Base-by-base conservation (phyloP, 2,797 vertebrate genomes). In the Vespertilio murinus region DNA sequence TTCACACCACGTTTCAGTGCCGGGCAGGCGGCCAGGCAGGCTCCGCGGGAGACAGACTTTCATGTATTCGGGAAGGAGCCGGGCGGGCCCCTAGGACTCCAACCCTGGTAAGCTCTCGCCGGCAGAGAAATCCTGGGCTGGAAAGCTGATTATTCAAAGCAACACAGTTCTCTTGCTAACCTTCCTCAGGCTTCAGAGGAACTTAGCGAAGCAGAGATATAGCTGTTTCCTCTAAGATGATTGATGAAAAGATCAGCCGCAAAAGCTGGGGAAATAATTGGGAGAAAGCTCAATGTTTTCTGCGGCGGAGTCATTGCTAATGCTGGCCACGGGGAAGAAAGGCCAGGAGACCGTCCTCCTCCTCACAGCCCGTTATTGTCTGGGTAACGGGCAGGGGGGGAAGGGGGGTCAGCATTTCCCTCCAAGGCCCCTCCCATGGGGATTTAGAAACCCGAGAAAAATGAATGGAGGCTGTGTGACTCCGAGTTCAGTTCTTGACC, bases 141-240 rank as follows among this genome's bases (percentile, higher is more conserved):
- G 17, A 82, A 77, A 91, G 69, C 25, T 70, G 30, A 92, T 95
- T 86, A 92, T 67, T 94, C 83, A 96, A 94, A 90, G 82, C 87
- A 82, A 94, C 14, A 17, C 47, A 59, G 5, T 85, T 90, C 77
- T 92, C 80, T 61, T 9, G 56, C 56, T 93, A 45, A 77, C 54
- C 65, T 75, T 91, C 93, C 30, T 33, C 13, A 83, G 94, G 84
- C 69, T 94, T 89, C 59, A 23, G 35, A 85, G 47, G 20, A 91
- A 93, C 49, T n/a, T 91, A 95, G 69, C 52, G 94, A 97, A 71
- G 59, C 70, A 69, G 49, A 84, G 56, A 90, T 77, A 90, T 83
- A 90, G 93, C 86, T 88, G 30, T 80, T 93, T 75, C 94, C 95
- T 74, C 69, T 17, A 38, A 94, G 77, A 91, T 82, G 75, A 94